Conservation (phyloP, 2,113 vertebrate species). For the Cnemophilus loriae region DNA sequence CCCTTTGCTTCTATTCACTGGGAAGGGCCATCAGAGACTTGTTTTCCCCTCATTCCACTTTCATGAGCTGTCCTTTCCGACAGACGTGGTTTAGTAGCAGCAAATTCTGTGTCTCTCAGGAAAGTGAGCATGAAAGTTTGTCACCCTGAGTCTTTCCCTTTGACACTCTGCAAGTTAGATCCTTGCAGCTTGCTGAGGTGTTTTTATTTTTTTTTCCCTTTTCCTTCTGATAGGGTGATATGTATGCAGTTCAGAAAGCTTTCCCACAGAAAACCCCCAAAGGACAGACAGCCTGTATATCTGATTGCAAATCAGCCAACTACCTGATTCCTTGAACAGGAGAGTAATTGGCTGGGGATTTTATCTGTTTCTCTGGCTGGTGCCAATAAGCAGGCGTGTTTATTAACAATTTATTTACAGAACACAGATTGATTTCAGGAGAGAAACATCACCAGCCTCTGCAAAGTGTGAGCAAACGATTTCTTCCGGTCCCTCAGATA, state of each 20-base stretch:
- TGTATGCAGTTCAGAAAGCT: background rate
- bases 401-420: constrained; percentile 74
- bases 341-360: constrained; percentile 57
- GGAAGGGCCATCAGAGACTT: background rate
- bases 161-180: background rate
- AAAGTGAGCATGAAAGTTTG: constrained; percentile 2
- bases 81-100: constrained; percentile 12
- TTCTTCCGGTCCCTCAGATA: constrained; percentile 9
- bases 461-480: constrained; percentile 3
- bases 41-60: background rate
- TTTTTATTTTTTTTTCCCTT: background rate
- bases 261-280: constrained; percentile 13
- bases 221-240: constrained; percentile 13
- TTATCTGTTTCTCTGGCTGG: constrained; percentile 53
- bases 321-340: constrained; percentile 6
- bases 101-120: constrained; percentile 11
- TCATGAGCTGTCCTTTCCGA: background rate
- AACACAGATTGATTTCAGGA: constrained; percentile 63
- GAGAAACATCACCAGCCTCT: background rate
- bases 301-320: constrained; percentile 54
- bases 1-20: background rate
- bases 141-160: background rate
- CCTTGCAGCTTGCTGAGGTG: background rate
- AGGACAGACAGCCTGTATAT: constrained; percentile 18
- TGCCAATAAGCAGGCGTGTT: constrained; percentile 54